These are phyloP conservation scores for Scolopax rusticola DNA, from an alignment of 2,797 vertebrate species.

Conservation along the genomic window DNA sequence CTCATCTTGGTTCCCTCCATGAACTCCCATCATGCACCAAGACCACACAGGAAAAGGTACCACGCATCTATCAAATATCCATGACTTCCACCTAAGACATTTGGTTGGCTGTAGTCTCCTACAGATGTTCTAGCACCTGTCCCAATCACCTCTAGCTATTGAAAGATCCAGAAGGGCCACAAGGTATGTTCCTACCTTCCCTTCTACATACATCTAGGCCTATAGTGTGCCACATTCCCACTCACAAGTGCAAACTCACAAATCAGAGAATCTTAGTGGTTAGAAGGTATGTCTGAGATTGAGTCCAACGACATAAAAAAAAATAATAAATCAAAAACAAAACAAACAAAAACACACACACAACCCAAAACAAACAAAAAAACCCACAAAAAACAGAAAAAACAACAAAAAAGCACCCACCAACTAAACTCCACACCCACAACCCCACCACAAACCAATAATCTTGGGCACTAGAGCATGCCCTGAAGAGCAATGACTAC, in stretches of 20 bases:
- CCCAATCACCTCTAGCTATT: not conserved
- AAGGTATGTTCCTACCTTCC: not conserved
- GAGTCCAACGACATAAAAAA: too few species aligned
- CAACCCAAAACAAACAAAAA: too few species aligned
- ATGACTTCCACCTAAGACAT: rapidly evolving
- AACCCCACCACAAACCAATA: too few species aligned
- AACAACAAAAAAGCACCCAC: too few species aligned
- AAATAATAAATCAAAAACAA: too few species aligned
- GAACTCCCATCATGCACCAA: not conserved
- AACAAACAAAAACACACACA: too few species aligned
- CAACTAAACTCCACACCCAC: too few species aligned
- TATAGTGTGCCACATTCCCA: not conserved
- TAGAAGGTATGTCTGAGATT: too few species aligned
- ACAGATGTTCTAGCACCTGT: not conserved
- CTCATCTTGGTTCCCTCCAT: not conserved
- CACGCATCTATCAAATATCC: not conserved
- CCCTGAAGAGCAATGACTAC: too few species aligned
- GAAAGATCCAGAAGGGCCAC: not conserved
- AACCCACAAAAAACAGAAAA: too few species aligned
- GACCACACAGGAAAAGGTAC: not conserved
- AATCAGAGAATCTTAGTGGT: too few species aligned
- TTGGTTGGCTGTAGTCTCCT: not conserved
- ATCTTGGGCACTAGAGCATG: too few species aligned
- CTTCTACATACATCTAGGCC: not conserved
- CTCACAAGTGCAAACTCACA: not conserved